Conservation (phyloP, 2,888 invertebrate genomes). For the Incurvaria masculella region DNA sequence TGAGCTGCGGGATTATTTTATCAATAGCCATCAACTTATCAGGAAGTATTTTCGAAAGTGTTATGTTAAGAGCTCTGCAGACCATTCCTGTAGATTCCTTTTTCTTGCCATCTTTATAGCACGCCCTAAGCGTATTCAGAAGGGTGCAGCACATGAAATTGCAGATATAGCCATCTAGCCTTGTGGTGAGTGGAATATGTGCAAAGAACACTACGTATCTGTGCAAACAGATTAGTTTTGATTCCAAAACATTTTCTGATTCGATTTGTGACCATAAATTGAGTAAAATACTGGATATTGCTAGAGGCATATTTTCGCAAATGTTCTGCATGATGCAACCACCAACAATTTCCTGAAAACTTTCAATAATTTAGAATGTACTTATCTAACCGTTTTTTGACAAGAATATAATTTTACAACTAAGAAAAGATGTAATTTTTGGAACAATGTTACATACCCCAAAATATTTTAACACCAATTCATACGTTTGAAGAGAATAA, state of each 20-base stretch:
- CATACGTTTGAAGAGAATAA: constrained; percentile 35
- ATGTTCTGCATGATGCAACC: constrained; percentile 35
- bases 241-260: constrained; percentile 41
- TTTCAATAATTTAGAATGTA: constrained; percentile 5
- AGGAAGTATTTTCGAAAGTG: constrained; percentile 41
- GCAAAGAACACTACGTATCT: constrained; percentile 53
- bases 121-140: constrained; percentile 35
- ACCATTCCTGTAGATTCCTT: constrained; percentile 28
- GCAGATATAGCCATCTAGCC: constrained; percentile 52
- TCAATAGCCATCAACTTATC: constrained; percentile 36
- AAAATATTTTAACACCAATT: constrained; percentile 40
- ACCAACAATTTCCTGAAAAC: constrained; percentile 32
- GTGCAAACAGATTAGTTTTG: constrained; percentile 53
- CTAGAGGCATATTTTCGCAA: constrained; percentile 40
- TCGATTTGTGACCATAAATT: constrained; percentile 47
- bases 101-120: constrained; percentile 27
- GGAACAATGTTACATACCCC: constrained; percentile 28
- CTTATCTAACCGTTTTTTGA: too few relatives aligned
- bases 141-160: constrained; percentile 55
- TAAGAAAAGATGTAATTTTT: neutral
- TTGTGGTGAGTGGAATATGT: constrained; percentile 32
- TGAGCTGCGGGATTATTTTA: constrained; percentile 46
- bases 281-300: constrained; percentile 53
- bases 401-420: neutral
- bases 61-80: constrained; percentile 36